phyloP scores from a whole-genome alignment of 2,888 invertebrate genomes.

The Synergus itoensis region DNA sequence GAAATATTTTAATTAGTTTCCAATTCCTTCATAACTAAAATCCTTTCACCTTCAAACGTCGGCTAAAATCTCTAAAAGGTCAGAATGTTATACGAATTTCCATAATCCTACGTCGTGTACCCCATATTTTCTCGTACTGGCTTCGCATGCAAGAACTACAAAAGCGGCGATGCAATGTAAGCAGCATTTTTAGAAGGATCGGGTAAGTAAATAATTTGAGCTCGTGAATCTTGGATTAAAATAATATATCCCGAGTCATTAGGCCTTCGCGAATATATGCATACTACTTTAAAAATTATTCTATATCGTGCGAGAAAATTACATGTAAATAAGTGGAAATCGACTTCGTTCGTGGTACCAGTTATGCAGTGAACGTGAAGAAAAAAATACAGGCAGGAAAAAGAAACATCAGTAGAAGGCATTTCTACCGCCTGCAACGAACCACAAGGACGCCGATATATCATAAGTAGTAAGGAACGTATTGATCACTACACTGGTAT shows the following conservation, averaged over 20 bases:
- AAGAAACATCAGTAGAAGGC: slow-evolving; percentile 23
- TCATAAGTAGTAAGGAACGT: slow-evolving; percentile 34
- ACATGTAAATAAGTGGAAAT: slow-evolving; percentile 22
- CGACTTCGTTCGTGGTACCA: slow-evolving; percentile 14
- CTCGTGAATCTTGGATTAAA: slow-evolving; percentile 36
- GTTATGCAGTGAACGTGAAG: background rate
- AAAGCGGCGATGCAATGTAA: background rate
- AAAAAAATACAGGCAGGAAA: slow-evolving; percentile 28
- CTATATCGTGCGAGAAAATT: slow-evolving; percentile 31
- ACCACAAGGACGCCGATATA: slow-evolving; percentile 33
- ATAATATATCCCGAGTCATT: background rate
- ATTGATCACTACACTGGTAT: slow-evolving; percentile 12
- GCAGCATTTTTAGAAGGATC: slow-evolving; percentile 1
- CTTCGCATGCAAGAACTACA: background rate
- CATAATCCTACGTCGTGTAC: slow-evolving; percentile 24
- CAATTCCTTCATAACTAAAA: slow-evolving; percentile 17
- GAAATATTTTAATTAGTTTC: slow-evolving; percentile 15
- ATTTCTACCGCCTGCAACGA: slow-evolving; percentile 36
- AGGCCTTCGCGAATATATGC: background rate
- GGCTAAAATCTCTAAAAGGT: background rate
- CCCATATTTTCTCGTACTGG: slow-evolving; percentile 11
- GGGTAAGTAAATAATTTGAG: slow-evolving; percentile 30
- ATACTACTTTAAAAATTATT: slow-evolving; percentile 29
- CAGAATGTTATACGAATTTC: slow-evolving; percentile 10
- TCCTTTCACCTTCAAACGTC: slow-evolving; percentile 24